A percentile compares a stretch with the other conserved stretches of the same genome.
Conservation (phyloP, 1,140 invertebrate genomes). For the Eupristina koningsbergeri region DNA sequence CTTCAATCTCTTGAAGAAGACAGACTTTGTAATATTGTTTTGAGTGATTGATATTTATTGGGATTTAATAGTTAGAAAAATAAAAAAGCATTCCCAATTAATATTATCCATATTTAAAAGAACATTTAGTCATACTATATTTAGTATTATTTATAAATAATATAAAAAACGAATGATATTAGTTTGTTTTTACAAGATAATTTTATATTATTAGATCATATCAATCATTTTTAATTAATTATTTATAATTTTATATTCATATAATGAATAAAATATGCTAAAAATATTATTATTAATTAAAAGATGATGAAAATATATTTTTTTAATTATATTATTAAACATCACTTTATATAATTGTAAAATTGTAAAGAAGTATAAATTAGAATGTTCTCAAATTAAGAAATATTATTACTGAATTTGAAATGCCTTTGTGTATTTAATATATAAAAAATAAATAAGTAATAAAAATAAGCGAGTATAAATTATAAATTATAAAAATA, state of each 20-base stretch:
- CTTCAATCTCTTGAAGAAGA: constrained; percentile 91
- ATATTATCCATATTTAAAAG: neutral
- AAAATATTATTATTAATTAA: neutral
- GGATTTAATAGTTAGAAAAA: constrained; percentile 25
- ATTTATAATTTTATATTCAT: neutral
- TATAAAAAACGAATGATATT: neutral
- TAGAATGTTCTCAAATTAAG: too few relatives aligned
- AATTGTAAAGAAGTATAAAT: too few relatives aligned
- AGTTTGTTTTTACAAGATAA: too few relatives aligned
- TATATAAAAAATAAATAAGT: too few relatives aligned
- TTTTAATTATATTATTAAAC: too few relatives aligned
- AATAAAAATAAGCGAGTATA: too few relatives aligned
- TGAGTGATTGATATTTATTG: constrained; percentile 70
- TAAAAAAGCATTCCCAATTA: constrained; percentile 16
- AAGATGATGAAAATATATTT: neutral
- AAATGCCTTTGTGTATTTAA: too few relatives aligned
- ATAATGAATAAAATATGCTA: neutral
- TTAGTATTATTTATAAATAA: neutral
- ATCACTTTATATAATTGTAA: too few relatives aligned
- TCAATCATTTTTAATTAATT: neutral
- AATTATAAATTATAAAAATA: too few relatives aligned
- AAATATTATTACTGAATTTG: too few relatives aligned
- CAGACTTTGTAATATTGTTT: constrained; percentile 86
- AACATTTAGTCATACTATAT: neutral
- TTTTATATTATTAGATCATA: too few relatives aligned